phyloP scores from a whole-genome alignment of 2,113 vertebrate genomes.

The Tetrax tetrax region DNA sequence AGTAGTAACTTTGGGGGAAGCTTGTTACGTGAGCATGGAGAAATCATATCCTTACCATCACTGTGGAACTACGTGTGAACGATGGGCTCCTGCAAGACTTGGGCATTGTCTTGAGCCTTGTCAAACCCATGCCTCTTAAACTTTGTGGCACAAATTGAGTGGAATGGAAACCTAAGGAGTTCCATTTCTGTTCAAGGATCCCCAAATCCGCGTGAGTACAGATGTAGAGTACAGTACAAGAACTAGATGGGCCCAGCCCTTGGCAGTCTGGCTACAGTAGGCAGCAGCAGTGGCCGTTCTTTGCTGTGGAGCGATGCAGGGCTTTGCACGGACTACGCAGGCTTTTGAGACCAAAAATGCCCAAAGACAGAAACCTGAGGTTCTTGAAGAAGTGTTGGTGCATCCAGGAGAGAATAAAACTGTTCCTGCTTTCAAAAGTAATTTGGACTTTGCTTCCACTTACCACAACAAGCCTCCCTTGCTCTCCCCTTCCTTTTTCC shows the following conservation, averaged over 20 bases:
- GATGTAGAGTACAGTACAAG: not conserved
- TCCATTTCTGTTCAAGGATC: not conserved
- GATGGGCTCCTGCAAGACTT: not conserved
- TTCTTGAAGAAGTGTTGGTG: not conserved
- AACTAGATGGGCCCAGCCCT: not conserved
- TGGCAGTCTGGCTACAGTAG: not conserved
- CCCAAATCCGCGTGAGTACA: accelerated
- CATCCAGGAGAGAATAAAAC: not conserved
- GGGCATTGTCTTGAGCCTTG: not conserved
- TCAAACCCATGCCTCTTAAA: not conserved
- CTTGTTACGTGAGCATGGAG: accelerated
- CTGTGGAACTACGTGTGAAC: accelerated
- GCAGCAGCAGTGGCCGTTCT: not conserved
- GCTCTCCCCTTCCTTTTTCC: not conserved
- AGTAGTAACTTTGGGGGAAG: not conserved
- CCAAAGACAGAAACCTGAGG: not conserved
- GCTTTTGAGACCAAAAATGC: not conserved
- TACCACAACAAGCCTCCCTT: not conserved
- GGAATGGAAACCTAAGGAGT: not conserved
- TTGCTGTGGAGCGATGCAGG: accelerated
- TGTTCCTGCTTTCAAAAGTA: not conserved
- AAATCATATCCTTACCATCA: accelerated
- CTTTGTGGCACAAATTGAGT: not conserved
- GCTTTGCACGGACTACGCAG: not conserved
- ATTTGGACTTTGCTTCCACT: not conserved